Conservation (phyloP, 2,113 vertebrate species). For the Platichthys stellatus region DNA sequence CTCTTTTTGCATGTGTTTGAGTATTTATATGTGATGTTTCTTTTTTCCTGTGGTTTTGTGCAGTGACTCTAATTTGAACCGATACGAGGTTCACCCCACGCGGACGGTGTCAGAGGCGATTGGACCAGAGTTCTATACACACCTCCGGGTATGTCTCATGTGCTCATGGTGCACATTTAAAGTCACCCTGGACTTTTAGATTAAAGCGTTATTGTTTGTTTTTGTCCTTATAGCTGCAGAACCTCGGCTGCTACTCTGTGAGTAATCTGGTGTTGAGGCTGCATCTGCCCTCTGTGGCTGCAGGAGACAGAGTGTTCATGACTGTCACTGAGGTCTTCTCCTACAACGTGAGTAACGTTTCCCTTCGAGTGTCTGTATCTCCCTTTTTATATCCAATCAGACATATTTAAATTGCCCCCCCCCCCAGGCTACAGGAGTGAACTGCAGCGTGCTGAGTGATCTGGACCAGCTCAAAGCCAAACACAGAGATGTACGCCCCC, state of each 20-base stretch:
- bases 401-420: constrained; percentile 16
- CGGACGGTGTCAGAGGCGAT: constrained; percentile 81
- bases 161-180: neutral
- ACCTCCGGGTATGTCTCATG: constrained; percentile 81
- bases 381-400: constrained; percentile 1
- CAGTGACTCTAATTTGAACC: constrained; percentile 89
- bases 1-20: neutral
- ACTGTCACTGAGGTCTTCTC: constrained; percentile 84
- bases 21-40: neutral
- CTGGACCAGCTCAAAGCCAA: constrained; percentile 64
- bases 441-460: constrained; percentile 82
- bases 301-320: constrained; percentile 84
- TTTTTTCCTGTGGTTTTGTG: neutral
- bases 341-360: constrained; percentile 85
- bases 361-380: neutral
- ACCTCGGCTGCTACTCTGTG: constrained; percentile 88
- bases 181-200: neutral
- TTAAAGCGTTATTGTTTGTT: neutral
- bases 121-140: constrained; percentile 90
- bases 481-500: constrained; percentile 74
- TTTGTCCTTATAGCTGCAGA: constrained; percentile 85
- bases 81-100: constrained; percentile 90
- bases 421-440: constrained; percentile 82
- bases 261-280: constrained; percentile 84
- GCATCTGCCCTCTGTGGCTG: constrained; percentile 86